A percentile compares a stretch with the other conserved stretches of the same genome.
Conservation (phyloP, 2,797 vertebrate genomes). For the Bufotes viridis region DNA sequence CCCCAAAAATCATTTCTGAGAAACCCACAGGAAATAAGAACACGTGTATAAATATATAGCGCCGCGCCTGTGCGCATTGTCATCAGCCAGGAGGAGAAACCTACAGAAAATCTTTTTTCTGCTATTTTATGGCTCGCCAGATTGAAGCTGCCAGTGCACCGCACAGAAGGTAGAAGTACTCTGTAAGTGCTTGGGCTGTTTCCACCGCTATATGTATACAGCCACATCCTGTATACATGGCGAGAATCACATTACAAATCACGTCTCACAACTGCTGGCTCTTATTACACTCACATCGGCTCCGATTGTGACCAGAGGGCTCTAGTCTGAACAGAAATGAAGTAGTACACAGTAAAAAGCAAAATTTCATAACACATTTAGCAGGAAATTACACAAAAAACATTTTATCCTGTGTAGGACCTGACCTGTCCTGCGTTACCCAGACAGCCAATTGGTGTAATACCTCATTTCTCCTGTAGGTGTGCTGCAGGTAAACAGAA, state of each 20-base stretch:
- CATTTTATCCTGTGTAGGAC: too few relatives aligned
- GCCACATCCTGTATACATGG: constrained; percentile 18
- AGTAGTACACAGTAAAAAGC: too few relatives aligned
- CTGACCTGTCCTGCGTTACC: too few relatives aligned
- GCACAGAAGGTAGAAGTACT: neutral
- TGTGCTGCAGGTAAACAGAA: too few relatives aligned
- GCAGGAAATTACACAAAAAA: too few relatives aligned
- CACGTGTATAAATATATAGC: constrained; percentile 6
- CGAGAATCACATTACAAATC: neutral
- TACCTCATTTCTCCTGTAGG: too few relatives aligned
- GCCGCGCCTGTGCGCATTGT: neutral
- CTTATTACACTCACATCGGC: neutral
- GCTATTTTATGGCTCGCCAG: neutral
- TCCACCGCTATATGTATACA: neutral
- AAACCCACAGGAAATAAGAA: constrained; percentile 35
- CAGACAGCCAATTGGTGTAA: too few relatives aligned
- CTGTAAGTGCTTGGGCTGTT: neutral
- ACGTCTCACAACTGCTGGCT: neutral
- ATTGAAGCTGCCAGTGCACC: neutral
- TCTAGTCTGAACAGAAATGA: too few relatives aligned
- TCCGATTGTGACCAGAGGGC: neutral
- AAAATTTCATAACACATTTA: too few relatives aligned
- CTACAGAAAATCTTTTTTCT: neutral
- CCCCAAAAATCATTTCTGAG: neutral
- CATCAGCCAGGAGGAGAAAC: neutral